Percentiles rank a stretch among this genome's conserved stretches.
Conservation (phyloP, 2,113 vertebrate genomes). For the Emydocephalus ijimae region DNA sequence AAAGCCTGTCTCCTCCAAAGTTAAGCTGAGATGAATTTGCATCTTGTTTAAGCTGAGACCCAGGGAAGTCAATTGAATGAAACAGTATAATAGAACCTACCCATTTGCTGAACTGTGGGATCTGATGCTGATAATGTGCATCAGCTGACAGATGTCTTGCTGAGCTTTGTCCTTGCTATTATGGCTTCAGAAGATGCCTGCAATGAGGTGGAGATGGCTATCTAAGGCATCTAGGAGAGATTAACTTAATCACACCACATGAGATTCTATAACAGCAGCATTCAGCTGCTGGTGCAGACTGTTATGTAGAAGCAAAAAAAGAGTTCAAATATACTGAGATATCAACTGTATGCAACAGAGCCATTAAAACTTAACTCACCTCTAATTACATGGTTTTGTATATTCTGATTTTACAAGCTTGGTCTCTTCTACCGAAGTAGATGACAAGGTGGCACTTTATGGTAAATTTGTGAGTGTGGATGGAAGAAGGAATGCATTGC, state of each 20-base stretch:
- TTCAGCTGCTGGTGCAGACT: constrained; percentile 5
- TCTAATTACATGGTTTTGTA: neutral
- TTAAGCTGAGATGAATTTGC: constrained; percentile 49
- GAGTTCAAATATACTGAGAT: constrained; percentile 11
- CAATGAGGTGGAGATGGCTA: constrained; percentile 26
- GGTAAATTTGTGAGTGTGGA: neutral
- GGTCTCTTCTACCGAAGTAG: neutral
- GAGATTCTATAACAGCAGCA: neutral
- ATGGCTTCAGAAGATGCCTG: constrained; percentile 34
- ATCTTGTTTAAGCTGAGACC: constrained; percentile 42
- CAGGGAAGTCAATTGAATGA: constrained; percentile 44
- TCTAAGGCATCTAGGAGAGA: constrained; percentile 22
- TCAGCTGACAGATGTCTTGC: constrained; percentile 46
- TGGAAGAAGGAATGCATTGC: neutral
- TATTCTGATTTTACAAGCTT: neutral
- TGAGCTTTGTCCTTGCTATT: constrained; percentile 41
- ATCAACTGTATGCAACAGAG: neutral
- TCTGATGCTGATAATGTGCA: constrained; percentile 51
- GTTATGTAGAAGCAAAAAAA: constrained; percentile 9
- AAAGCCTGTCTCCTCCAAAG: constrained; percentile 49
- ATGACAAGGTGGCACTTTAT: neutral
- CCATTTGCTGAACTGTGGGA: constrained; percentile 36
- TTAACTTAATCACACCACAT: constrained; percentile 28
- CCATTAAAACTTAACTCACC: neutral
- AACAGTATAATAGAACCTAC: neutral